phyloP scores from a whole-genome alignment of 1,140 invertebrate genomes.

The Zaprionus inermis region DNA sequence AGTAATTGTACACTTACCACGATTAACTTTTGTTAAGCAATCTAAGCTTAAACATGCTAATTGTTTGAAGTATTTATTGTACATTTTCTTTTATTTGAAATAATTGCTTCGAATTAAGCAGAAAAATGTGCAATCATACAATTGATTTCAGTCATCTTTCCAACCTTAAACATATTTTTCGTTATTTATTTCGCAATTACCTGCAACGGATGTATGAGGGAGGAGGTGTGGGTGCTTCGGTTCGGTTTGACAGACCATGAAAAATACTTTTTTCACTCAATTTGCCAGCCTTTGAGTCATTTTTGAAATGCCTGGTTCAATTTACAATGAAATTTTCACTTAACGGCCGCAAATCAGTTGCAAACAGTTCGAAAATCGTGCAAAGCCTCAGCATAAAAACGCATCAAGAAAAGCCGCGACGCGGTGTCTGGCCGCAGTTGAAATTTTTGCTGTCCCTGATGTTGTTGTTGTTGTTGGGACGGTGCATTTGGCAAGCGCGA shows the following conservation, averaged over 20 bases:
- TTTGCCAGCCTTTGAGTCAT: slow-evolving; percentile 61
- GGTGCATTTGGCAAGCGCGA: slow-evolving; percentile 66
- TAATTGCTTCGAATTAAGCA: background rate
- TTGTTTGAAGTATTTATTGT: background rate
- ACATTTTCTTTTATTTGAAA: background rate
- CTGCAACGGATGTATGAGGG: background rate
- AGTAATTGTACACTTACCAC: no score
- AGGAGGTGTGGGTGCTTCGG: background rate
- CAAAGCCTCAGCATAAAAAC: slow-evolving; percentile 68
- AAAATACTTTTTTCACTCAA: slow-evolving; percentile 58
- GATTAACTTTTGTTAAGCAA: no score
- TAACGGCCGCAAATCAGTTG: slow-evolving; percentile 68
- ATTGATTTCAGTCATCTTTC: background rate
- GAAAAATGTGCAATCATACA: background rate
- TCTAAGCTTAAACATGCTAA: no score
- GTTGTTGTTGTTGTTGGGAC: slow-evolving; percentile 20
- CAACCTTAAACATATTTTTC: slow-evolving; percentile 14
- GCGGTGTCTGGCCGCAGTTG: slow-evolving; percentile 33
- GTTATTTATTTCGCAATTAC: slow-evolving; percentile 15
- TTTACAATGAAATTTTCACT: slow-evolving; percentile 70
- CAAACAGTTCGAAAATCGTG: slow-evolving; percentile 11
- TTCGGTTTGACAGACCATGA: slow-evolving; percentile 28
- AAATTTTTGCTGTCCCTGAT: slow-evolving; percentile 18
- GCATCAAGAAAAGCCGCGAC: slow-evolving; percentile 55
- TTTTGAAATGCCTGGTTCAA: slow-evolving; percentile 61